Percentiles rank a stretch among this genome's conserved stretches.
Evolutionary conservation across 1,140 invertebrate species (phyloP).

Genomic region (Trachymyrmex cornetzi): DNA sequence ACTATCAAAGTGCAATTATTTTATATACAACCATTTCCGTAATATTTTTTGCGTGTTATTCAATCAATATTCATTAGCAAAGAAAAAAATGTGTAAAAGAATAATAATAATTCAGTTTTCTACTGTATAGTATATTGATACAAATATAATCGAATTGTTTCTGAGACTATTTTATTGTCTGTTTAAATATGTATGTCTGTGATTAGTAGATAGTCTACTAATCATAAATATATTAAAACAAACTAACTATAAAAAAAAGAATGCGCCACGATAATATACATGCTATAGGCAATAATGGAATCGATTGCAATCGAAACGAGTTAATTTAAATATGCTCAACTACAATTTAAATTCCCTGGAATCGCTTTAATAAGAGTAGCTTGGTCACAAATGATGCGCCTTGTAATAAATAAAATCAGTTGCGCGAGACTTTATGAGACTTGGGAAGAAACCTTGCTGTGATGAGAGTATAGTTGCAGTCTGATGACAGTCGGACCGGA

Average conservation of each 20-base stretch:
- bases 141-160: background rate
- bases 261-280: background rate
- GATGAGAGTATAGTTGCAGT: constrained; percentile 13
- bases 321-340: background rate
- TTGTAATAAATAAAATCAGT: constrained; percentile 27
- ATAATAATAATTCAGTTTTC: background rate
- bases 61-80: background rate
- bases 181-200: background rate
- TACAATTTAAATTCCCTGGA: background rate
- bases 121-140: background rate
- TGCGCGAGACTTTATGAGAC: constrained; percentile 26
- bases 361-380: constrained; percentile 14
- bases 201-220: background rate
- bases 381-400: background rate
- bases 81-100: background rate
- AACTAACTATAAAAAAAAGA: background rate
- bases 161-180: background rate
- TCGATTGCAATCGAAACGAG: constrained; percentile 1
- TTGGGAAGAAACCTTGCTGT: background rate
- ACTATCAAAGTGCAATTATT: background rate
- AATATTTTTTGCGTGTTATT: background rate
- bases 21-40: background rate
- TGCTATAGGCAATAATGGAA: background rate
- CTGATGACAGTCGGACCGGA: constrained; percentile 2
- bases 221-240: too few species aligned